Percentiles rank a stretch among this genome's conserved stretches.
Evolutionary conservation across 2,888 invertebrate genomes (phyloP).

Genomic region (Macaria liturata): DNA sequence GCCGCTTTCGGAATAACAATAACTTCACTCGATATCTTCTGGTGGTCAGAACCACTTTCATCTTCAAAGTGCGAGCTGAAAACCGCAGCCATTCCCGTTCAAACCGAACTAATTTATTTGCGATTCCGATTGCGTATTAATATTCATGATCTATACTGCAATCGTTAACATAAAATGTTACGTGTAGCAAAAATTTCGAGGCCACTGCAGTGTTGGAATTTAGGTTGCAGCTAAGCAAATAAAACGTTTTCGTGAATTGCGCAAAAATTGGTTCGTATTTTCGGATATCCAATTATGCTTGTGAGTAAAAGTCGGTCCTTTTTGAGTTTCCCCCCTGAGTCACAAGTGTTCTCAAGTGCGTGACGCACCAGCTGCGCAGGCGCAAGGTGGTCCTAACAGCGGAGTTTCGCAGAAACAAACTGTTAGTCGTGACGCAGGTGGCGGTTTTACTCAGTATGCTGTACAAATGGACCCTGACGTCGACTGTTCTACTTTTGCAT

Average conservation of each 20-base stretch:
- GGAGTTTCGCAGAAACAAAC: conserved; percentile 32
- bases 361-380: conserved; percentile 30
- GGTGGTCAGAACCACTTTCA: conserved; percentile 17
- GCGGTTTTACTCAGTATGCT: conserved; percentile 26
- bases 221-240: conserved; percentile 7
- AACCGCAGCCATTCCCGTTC: conserved; percentile 1
- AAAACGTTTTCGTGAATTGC: not conserved
- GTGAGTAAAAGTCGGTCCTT: conserved; percentile 3
- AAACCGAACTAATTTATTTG: too few species aligned
- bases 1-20: conserved; percentile 26
- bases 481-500: conserved; percentile 25
- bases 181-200: conserved; percentile 2
- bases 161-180: too few species aligned
- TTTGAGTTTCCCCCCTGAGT: conserved; percentile 24
- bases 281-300: not conserved
- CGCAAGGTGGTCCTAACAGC: conserved; percentile 28
- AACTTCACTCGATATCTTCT: conserved; percentile 7
- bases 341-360: conserved; percentile 31
- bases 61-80: not conserved
- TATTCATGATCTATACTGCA: too few species aligned
- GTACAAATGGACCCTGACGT: conserved; percentile 25
- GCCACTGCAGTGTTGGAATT: not conserved
- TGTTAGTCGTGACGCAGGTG: conserved; percentile 29
- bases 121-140: too few species aligned
- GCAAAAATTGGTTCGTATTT: not conserved